Base-by-base conservation (phyloP, 2,797 vertebrate genomes). In the Anguilla pacifica region DNA sequence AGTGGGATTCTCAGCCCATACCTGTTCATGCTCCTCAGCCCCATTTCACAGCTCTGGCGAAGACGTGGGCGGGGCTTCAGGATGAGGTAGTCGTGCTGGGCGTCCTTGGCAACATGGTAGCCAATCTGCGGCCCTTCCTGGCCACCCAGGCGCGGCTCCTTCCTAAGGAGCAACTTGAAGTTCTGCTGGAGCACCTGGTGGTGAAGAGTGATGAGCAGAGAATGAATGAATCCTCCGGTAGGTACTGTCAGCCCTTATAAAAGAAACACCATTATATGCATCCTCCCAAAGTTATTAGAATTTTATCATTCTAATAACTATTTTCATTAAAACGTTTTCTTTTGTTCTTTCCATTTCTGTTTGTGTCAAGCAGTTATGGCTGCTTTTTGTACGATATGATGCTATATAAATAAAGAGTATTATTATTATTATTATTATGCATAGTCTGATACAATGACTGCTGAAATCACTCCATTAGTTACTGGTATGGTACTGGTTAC, bases 171-270 rank as follows among this genome's bases (percentile, higher is more conserved):
- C 82, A 93, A 86, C 91, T 98, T 53, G 92, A 95, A 61, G 79
- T 61, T 55, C 92, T 98, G 91, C 93, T 99, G 88, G 92, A 94
- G 87, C 95, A 88, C 0, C 83, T 95, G 19, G 91, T 93, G 83
- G 95, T 98, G 88, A 98, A 96, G 95, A 97, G 91, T 0, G 98
- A 99, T 55, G 43, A 94, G 25, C 93, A 95, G 86, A 96, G 98
- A 87, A 91, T 95, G 85, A 91, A 88, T 3, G 95, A 96, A 91
- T 95, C 95, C 6, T 93, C 95, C 89, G 97, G 98, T 99, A 95
- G 19, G 82, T 55, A 70, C 81, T 72, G n/a, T 87, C 22, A 39
- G 17, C 19, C 35, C 35, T 43, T 28, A 72, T 67, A 17, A 46
- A 15, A 22, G 77, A 46, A 81, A 6, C 43, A 49, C 77, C 46